Base-by-base conservation (phyloP, 2,113 vertebrate species). In the Actenoides lindsayi region DNA sequence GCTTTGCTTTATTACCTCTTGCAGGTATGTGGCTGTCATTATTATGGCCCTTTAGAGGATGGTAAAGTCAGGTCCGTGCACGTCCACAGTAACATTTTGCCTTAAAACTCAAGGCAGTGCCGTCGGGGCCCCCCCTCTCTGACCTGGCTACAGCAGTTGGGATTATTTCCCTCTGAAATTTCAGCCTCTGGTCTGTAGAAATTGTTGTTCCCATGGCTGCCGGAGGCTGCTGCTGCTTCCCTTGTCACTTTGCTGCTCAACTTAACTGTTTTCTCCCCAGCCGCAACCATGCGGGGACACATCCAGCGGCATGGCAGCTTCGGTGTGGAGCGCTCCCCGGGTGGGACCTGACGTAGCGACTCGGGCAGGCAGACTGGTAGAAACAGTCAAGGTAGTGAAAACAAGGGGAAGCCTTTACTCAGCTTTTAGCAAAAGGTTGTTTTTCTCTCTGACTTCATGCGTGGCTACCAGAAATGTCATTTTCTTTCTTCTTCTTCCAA, bases 21-120 rank as follows among this genome's bases (percentile, higher is more conserved):
- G 65, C 89, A 97, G 92, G 94, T 96, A 94, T 79, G 92, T 96
- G 90, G 90, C 94, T 96, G 92, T 96, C 95, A 78, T 96, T 89
- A 90, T 95, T 91, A 78, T 30, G 90, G 74, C 91, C 77, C 74
- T 94, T 87, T 7, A 84, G 92, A 94, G 89, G 69, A 65, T 92
- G 87, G 89, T 65, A 16, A 91, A 94, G 67, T 94, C 95, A 95
- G 74, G 92, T 89, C 74, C 81, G 5, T 37, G 54, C 94, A 95
- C 0, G 91, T 93, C 95, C 92, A 18, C 8, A 11, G 73, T 69
- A 95, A 79, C 39, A 42, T 93, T 94, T 87, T 89, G 94, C 88
- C 95, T 93, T 75, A 93, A 96, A 96, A 84, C 86, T 84, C 89
- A 76, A 87, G 80, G 51, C 76, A 74, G 86, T 89, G 92, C 91